Base-by-base conservation (phyloP, 2,888 invertebrate genomes). In the Rhamnusium bicolor region DNA sequence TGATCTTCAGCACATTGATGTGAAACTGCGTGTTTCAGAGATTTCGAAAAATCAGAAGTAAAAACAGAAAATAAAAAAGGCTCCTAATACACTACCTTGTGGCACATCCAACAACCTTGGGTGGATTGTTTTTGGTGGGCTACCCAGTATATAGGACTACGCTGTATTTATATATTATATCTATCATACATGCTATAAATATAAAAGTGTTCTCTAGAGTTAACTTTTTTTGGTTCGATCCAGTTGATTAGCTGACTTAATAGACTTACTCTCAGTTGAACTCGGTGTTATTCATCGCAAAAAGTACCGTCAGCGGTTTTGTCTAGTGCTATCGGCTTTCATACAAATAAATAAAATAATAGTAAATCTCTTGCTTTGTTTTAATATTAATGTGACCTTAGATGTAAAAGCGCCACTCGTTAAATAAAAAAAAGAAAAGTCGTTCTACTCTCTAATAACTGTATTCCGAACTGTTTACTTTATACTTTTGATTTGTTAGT, bases 361-460 rank as follows among this genome's bases (percentile, higher is more conserved):
- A 32, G 21, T 29, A 58, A 32, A 40, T 27, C 18, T 32, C 3
- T 53, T 24, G 18, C 21, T 58, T 58, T 29, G 32, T 58, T 32
- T 32, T 2, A 24, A 21, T 27, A 2, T 54, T 54, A 54, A 24
- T 40, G 40, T 40, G n/a, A 40, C 40, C 40, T 40, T 40, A 40
- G 40, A 54, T 24, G 54, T 24, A 24, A 54, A 54, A 54, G 54
- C 54, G 54, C 54, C 54, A 54, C 54, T 51, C 19, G 18, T 51
- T 27, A n/a, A 12, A 14, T n/a, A 14, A 10, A 19, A 54, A 27
- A 54, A 54, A 54, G n/a, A 40, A 40, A 54, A 14, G 54, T n/a
- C n/a, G 54, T 54, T 54, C 6, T 12, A 24, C 24, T 54, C 54
- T 54, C 7, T 24, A 14, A 14, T 54, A 54, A 54, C 54, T 54